Base-by-base conservation (phyloP, 1,140 invertebrate species). In the Nasonia longicornis region DNA sequence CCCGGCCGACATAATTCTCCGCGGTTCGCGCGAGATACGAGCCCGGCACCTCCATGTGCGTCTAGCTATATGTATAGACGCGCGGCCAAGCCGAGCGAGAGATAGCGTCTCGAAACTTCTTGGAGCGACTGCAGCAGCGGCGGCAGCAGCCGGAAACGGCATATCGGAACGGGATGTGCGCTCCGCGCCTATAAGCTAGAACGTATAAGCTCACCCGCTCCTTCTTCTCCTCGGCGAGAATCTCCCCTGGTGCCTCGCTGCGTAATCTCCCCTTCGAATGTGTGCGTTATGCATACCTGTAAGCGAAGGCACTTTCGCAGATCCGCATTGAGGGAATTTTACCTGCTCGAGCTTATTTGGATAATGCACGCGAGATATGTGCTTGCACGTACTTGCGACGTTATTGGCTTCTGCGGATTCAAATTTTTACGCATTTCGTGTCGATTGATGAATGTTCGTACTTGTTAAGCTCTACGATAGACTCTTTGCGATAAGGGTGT, bases 11-110 rank as follows among this genome's bases (percentile, higher is more conserved):
- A 70, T 70, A 70, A 70, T 70, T 70, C 69, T 70, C 69, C 31
- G 69, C 20, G 35, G 69, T 16, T 70, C 35, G 69, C 29, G 69
- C 29, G 69, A 70, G 69, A 70, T 70, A 70, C 35, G 67, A 70
- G 67, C 31, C 31, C 20, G 69, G 52, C 69, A 8, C 31, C 69
- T 67, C 64, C 10, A n/a, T 67, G 8, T 26, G 4, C 64, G 11
- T 26, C 6, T 26, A 26, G 2, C 64, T 42, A 42, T 42, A 42
- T 42, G 7, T 38, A 38, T 38, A 38, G 2, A 20, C 6, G 6
- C 12, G 52, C 52, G 20, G 52, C 52, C 52, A 58, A 58, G 52
- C 52, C 20, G 52, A 58, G 69, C 16, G 31, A 70, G 69, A 70
- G 69, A 35, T 38, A 70, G 69, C 20, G 31, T 20, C 26, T 70